Conservation (phyloP, 2,888 invertebrate genomes). For the Drosophila tripunctata region DNA sequence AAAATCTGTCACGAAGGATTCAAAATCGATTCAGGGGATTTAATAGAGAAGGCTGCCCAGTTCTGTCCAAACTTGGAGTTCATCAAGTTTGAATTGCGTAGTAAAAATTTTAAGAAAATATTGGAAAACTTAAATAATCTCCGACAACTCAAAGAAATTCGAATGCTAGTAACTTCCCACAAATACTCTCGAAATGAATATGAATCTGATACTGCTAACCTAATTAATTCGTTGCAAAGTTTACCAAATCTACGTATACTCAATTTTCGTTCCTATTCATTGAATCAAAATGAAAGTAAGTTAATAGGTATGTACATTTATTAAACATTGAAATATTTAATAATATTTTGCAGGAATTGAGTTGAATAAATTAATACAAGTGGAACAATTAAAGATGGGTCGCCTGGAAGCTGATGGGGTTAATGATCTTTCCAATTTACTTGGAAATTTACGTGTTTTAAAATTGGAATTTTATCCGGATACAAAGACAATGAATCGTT, state of each 20-base stretch:
- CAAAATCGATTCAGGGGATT: neutral
- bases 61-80: slow-evolving; percentile 3
- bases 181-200: no score
- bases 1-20: neutral
- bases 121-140: neutral
- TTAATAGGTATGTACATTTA: neutral
- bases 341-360: neutral
- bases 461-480: neutral
- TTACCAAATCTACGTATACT: neutral
- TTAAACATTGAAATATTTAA: neutral
- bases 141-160: neutral
- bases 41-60: neutral
- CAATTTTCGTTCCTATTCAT: neutral
- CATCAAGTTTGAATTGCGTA: neutral
- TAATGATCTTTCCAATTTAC: neutral
- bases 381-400: neutral
- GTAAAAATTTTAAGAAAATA: neutral
- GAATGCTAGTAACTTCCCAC: no score
- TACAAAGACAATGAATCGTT: neutral
- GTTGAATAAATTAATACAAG: slow-evolving; percentile 5
- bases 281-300: slow-evolving; percentile 2
- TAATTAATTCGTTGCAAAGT: neutral
- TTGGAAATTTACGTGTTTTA: neutral
- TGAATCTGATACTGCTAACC: neutral
- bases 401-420: neutral